phyloP scores from a whole-genome alignment of 2,888 invertebrate genomes.

The Cryptocephalus primarius region DNA sequence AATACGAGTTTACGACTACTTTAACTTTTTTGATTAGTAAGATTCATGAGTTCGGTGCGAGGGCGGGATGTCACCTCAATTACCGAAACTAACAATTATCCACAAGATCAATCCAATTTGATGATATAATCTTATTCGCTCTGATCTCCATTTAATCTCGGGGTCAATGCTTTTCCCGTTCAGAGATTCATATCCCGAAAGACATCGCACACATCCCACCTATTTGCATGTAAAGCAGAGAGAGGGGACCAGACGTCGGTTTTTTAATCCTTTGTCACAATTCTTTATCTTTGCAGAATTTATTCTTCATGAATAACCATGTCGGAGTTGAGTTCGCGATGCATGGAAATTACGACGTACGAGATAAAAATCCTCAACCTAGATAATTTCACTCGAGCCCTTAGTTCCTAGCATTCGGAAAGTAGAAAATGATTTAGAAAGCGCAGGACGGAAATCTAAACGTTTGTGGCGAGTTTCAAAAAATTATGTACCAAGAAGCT shows the following conservation, averaged over 20 bases:
- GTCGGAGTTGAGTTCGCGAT: slow-evolving; percentile 3
- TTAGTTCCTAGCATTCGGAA: background rate
- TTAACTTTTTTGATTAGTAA: no score
- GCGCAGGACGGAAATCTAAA: background rate
- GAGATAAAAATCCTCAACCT: no score
- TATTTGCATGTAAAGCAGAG: slow-evolving; percentile 8
- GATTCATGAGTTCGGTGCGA: no score
- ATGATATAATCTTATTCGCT: no score
- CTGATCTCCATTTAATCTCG: no score
- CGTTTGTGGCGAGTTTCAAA: background rate
- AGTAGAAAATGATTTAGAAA: background rate
- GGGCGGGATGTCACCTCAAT: no score
- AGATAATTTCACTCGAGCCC: no score
- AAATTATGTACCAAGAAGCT: no score
- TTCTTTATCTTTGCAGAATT: slow-evolving; percentile 9
- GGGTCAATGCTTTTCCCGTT: no score
- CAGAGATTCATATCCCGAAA: background rate
- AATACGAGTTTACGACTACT: no score
- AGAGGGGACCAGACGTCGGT: background rate
- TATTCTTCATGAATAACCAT: slow-evolving; percentile 13
- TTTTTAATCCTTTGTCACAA: slow-evolving; percentile 10
- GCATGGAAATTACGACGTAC: slow-evolving; percentile 1
- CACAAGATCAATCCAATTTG: no score
- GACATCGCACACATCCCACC: slow-evolving; percentile 1
- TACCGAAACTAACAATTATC: no score